phyloP scores from a whole-genome alignment of 1,140 invertebrate genomes.

The Drosophila pectinifera region DNA sequence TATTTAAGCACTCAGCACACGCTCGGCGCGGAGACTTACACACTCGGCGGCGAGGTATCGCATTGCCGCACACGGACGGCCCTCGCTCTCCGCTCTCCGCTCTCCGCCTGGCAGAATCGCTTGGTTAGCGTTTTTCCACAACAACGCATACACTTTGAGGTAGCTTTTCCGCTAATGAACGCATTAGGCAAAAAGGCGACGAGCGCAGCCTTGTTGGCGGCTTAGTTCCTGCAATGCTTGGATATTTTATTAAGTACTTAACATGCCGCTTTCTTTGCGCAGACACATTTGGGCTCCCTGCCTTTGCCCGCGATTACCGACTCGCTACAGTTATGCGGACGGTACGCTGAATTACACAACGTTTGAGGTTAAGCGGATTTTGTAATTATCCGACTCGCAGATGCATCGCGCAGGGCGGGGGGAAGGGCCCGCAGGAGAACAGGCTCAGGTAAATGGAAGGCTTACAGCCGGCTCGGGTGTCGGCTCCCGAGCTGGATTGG shows the following conservation, averaged over 20 bases:
- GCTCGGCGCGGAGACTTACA: conserved; percentile 51
- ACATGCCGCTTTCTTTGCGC: conserved; percentile 49
- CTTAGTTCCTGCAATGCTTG: conserved; percentile 58
- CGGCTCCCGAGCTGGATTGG: conserved; percentile 25
- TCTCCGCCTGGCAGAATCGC: conserved; percentile 54
- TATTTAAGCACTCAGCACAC: conserved; percentile 80
- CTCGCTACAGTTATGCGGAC: conserved; percentile 55
- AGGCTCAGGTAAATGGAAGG: conserved; percentile 39
- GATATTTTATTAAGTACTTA: conserved; percentile 75
- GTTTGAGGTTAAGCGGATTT: conserved; percentile 83
- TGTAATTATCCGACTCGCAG: conserved; percentile 79
- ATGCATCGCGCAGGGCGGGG: conserved; percentile 15
- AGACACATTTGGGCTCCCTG: conserved; percentile 55
- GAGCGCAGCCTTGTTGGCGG: conserved; percentile 64
- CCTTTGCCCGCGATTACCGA: conserved; percentile 61
- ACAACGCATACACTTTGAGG: conserved; percentile 78
- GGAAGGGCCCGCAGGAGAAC: neutral
- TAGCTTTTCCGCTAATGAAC: conserved; percentile 82
- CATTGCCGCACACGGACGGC: conserved; percentile 21
- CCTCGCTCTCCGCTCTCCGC: conserved; percentile 12
- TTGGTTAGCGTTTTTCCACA: conserved; percentile 77
- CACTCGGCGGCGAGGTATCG: conserved; percentile 41
- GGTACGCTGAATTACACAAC: conserved; percentile 81
- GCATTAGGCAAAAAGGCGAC: conserved; percentile 70
- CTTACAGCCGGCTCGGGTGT: conserved; percentile 38